Conservation (phyloP, 2,888 invertebrate genomes). For the Abrostola tripartita region DNA sequence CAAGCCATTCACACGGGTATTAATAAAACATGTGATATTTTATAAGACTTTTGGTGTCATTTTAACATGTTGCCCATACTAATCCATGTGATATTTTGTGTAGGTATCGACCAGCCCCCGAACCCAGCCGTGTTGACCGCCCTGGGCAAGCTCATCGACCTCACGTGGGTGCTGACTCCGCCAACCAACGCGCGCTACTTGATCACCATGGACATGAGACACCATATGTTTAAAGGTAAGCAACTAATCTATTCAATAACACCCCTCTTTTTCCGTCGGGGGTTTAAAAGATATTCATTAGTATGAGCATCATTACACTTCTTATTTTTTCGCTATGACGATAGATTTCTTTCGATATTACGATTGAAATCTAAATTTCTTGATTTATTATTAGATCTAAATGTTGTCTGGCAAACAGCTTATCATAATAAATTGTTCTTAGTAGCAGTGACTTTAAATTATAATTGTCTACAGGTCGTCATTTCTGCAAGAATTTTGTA, state of each 20-base stretch:
- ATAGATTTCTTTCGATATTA: no score
- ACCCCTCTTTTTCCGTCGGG: no score
- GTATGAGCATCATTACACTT: no score
- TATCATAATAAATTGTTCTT: no score
- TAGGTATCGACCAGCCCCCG: constrained; percentile 81
- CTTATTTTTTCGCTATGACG: no score
- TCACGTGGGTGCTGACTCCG: constrained; percentile 76
- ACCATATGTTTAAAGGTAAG: constrained; percentile 86
- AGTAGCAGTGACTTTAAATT: background rate
- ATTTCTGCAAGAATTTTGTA: constrained; percentile 78
- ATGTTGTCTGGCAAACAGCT: no score
- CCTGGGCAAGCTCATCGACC: constrained; percentile 76
- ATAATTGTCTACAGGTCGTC: constrained; percentile 73
- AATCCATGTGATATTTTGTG: constrained; percentile 14
- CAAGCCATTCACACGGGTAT: no score
- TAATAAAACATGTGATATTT: no score
- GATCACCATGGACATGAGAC: constrained; percentile 85
- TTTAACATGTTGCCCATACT: background rate
- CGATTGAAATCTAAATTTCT: no score
- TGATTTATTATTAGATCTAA: no score
- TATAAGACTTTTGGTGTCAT: no score
- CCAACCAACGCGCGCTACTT: constrained; percentile 79
- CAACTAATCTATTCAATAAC: background rate
- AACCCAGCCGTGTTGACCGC: constrained; percentile 72
- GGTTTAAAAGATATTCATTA: no score